A percentile compares a stretch with the other conserved stretches of the same genome.
These are phyloP conservation scores for Lymantria dispar DNA, from an alignment of 2,888 invertebrate species.

Conservation along the genomic window DNA sequence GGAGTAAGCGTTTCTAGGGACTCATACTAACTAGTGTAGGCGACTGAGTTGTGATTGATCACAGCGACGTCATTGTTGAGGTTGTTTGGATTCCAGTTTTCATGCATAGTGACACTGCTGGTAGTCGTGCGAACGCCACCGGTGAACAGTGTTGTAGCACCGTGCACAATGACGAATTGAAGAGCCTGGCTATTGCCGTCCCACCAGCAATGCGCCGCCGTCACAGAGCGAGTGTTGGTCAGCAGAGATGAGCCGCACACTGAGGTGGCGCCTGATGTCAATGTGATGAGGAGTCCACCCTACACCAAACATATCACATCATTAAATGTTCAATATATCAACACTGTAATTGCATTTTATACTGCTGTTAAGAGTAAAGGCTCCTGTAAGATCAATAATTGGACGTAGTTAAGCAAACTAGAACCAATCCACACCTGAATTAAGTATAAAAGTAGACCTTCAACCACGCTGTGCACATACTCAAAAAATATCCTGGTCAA, in stretches of 20 bases:
- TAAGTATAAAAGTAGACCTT: too few relatives aligned
- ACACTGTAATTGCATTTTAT: not conserved
- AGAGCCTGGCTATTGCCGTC: slow-evolving; percentile 2
- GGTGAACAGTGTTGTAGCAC: not conserved
- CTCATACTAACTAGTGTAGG: not conserved
- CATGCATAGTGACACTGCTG: not conserved
- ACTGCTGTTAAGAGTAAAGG: too few relatives aligned
- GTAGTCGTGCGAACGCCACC: not conserved
- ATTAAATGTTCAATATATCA: not conserved
- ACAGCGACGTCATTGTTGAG: not conserved
- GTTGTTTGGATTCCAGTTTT: not conserved
- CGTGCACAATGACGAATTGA: not conserved
- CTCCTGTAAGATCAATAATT: too few relatives aligned
- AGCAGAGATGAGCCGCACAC: slow-evolving; percentile 38
- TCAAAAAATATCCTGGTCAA: too few relatives aligned
- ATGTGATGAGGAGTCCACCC: not conserved
- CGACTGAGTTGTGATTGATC: slow-evolving; percentile 8
- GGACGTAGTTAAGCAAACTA: too few relatives aligned
- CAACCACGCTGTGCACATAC: too few relatives aligned
- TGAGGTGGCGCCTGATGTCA: not conserved
- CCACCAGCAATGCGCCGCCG: slow-evolving; percentile 46
- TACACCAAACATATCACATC: not conserved
- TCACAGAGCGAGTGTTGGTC: not conserved
- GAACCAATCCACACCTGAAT: too few relatives aligned
- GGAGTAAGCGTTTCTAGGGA: not conserved